Base-by-base conservation (phyloP, 2,888 invertebrate species). In the Leptinotarsa juncta region DNA sequence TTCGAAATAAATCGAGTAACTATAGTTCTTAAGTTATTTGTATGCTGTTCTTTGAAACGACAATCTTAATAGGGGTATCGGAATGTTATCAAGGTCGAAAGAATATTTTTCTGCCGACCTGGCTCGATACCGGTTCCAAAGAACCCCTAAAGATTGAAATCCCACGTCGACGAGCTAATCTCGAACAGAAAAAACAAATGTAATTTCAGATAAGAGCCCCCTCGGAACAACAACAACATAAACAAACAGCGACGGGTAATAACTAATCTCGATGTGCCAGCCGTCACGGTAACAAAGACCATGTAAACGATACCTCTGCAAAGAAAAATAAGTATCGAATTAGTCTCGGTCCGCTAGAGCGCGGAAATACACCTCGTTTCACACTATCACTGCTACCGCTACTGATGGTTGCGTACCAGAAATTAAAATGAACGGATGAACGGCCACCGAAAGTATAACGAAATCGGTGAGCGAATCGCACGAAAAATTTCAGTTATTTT, bases 351-450 rank as follows among this genome's bases (percentile, higher is more conserved):
- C 77, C 82, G 79, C 76, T 84, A 84, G 82, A 87, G 86, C 87
- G 85, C 82, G 86, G 86, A 86, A 86, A 85, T 84, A 86, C 86
- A 86, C 86, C 87, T 87, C 86, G 86, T 85, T 87, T 86, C 87
- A 85, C 87, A 86, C 87, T 86, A 85, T 84, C 85, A 82, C 83
- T 53, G 67, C 67, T 67, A 67, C 72, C 81, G 84, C 83, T 82
- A 80, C 83, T 81, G 82, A 81, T 82, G 71, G 72, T 51, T 65
- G 77, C 62, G 62, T 62, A 62, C 62, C 62, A 62, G 62, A 62
- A 62, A 62, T 62, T 62, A 62, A 62, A 62, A 62, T 42, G 62
- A n/a, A 62, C 62, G 62, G n/a, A 16, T 62, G 32, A 62, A 26
- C 42, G 42, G n/a, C 3, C 62, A 42, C 62, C 62, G 62, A 62